Conservation (phyloP, 2,113 vertebrate species). For the Formicarius rufipectus region DNA sequence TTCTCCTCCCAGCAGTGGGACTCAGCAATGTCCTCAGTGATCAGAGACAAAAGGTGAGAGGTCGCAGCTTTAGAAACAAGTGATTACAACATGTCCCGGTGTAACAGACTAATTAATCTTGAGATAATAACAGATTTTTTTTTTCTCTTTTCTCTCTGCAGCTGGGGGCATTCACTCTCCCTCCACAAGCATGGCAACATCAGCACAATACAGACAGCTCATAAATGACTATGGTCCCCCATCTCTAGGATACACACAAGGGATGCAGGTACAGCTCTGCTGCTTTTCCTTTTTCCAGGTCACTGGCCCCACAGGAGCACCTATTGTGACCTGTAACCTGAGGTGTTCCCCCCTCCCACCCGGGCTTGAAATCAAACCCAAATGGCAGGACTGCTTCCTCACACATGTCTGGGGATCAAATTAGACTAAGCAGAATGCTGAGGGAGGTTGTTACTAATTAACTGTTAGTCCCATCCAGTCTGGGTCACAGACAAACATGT, state of each 20-base stretch:
- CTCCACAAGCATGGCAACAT: constrained; percentile 88
- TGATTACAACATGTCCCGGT: not conserved
- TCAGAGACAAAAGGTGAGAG: not conserved
- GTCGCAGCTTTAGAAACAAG: not conserved
- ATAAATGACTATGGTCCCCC: constrained; percentile 96
- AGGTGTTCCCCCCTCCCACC: constrained; percentile 59
- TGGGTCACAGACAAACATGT: not conserved
- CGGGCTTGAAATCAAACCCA: constrained; percentile 66
- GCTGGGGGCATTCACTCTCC: constrained; percentile 88
- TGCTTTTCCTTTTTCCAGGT: not conserved
- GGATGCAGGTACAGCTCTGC: constrained; percentile 60
- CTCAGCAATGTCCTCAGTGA: not conserved
- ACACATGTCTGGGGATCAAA: constrained; percentile 40
- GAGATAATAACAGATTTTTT: not conserved
- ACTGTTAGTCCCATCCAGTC: not conserved
- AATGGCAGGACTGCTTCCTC: constrained; percentile 57
- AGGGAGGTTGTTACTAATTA: constrained; percentile 48
- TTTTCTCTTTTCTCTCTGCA: constrained; percentile 41
- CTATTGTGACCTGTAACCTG: constrained; percentile 19
- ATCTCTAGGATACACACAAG: constrained; percentile 94
- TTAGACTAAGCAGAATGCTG: constrained; percentile 33
- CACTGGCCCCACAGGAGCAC: not conserved
- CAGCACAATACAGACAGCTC: constrained; percentile 90
- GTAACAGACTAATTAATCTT: constrained; percentile 11
- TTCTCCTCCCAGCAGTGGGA: not conserved